Conservation (phyloP, 2,888 invertebrate genomes). For the Gymnoscelis rufifasciata region DNA sequence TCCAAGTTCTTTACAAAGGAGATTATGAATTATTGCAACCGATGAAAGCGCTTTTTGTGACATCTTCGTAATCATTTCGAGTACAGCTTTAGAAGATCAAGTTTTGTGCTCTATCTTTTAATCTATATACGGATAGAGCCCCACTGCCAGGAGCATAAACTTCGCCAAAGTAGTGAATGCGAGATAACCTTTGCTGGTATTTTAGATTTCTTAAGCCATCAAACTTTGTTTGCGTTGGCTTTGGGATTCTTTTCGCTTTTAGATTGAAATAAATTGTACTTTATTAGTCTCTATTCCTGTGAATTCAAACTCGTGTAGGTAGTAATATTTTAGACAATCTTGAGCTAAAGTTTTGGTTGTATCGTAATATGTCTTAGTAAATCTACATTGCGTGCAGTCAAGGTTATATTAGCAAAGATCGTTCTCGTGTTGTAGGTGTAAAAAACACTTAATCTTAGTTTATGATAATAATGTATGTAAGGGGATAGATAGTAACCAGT, state of each 20-base stretch:
- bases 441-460: too few relatives aligned
- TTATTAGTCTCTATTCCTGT: too few relatives aligned
- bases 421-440: too few relatives aligned
- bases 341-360: neutral
- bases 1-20: slow-evolving; percentile 39
- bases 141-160: slow-evolving; percentile 4
- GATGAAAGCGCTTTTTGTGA: slow-evolving; percentile 31
- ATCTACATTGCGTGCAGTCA: too few relatives aligned
- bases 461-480: too few relatives aligned
- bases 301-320: too few relatives aligned
- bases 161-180: neutral
- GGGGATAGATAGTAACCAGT: too few relatives aligned
- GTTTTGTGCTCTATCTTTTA: slow-evolving; percentile 13
- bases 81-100: slow-evolving; percentile 26
- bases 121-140: slow-evolving; percentile 7
- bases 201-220: slow-evolving; percentile 6
- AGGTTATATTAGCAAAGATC: too few relatives aligned
- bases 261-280: neutral
- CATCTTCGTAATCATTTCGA: slow-evolving; percentile 33
- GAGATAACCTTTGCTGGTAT: slow-evolving; percentile 1
- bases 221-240: slow-evolving; percentile 9
- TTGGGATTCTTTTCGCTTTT: neutral
- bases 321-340: too few relatives aligned
- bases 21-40: slow-evolving; percentile 47
- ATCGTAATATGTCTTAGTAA: too few relatives aligned